These are phyloP conservation scores for Gymnosoma rotundatum DNA, from an alignment of 2,888 invertebrate species.

Conservation along the genomic window DNA sequence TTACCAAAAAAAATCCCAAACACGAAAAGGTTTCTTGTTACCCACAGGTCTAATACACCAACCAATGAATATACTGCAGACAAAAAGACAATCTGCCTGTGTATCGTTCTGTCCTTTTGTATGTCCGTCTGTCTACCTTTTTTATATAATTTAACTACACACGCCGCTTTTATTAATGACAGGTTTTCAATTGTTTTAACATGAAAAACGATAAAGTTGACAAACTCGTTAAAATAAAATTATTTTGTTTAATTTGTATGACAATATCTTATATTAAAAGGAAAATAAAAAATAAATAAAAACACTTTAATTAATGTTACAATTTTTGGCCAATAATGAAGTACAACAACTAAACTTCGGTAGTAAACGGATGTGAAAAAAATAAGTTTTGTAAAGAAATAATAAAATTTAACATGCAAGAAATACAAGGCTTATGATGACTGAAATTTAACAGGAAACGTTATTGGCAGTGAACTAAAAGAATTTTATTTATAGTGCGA, in stretches of 20 bases:
- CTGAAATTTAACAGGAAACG: background rate
- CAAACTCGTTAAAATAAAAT: constrained; percentile 69
- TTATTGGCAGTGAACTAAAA: background rate
- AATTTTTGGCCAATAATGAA: constrained; percentile 29
- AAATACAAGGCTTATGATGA: background rate
- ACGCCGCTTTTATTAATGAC: constrained; percentile 63
- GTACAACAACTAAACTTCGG: background rate
- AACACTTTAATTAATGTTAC: constrained; percentile 39
- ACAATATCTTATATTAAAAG: constrained; percentile 46
- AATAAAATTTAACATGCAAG: constrained; percentile 56
- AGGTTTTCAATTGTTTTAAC: constrained; percentile 68
- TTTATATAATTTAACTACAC: constrained; percentile 46
- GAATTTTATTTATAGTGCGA: no score
- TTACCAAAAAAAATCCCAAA: constrained; percentile 25
- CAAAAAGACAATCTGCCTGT: constrained; percentile 25
- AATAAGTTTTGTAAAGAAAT: constrained; percentile 22
- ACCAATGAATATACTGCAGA: constrained; percentile 9
- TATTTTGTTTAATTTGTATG: constrained; percentile 58
- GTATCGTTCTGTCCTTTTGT: constrained; percentile 26
- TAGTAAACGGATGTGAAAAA: background rate
- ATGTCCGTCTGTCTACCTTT: constrained; percentile 4
- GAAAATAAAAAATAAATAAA: constrained; percentile 32
- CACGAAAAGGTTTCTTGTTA: constrained; percentile 54
- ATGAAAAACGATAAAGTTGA: constrained; percentile 69
- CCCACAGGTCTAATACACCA: constrained; percentile 41